Percentiles rank a stretch among this genome's conserved stretches.
Conservation (phyloP, 53 echinoderm and acorn worm species). For the Mesocentrotus franciscanus region DNA sequence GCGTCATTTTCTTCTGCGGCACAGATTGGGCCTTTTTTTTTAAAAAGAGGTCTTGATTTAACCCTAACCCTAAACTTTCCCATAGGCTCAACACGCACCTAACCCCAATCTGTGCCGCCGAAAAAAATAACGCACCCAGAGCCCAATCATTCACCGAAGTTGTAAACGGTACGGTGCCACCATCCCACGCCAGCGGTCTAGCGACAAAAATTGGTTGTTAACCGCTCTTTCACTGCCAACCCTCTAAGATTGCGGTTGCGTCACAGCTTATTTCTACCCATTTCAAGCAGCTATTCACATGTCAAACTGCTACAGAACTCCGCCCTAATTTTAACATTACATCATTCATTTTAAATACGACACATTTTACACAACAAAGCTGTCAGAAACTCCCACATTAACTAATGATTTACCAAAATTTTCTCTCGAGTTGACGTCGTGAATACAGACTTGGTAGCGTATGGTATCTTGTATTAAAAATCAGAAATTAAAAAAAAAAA, state of each 20-base stretch:
- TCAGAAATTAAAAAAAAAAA: too few species aligned
- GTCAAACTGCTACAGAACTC: neutral
- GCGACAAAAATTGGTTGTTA: neutral
- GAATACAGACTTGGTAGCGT: neutral
- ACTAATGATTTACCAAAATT: neutral
- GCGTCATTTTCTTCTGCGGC: too few species aligned
- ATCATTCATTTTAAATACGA: neutral
- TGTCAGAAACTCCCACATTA: neutral
- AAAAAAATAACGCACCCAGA: too few species aligned
- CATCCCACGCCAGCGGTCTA: neutral
- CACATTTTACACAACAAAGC: neutral
- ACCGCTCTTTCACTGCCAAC: neutral
- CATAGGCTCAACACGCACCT: too few species aligned
- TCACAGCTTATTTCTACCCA: neutral
- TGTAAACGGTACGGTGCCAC: neutral
- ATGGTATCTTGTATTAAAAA: neutral
- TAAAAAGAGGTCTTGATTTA: too few species aligned
- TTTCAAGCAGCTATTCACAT: neutral
- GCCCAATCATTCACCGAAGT: neutral
- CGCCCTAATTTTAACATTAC: neutral
- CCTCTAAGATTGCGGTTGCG: neutral
- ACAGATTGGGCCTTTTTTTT: too few species aligned
- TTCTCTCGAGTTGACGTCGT: neutral
- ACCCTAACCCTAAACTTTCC: too few species aligned
- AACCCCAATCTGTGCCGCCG: too few species aligned